Evolutionary conservation across 2,888 invertebrate genomes (phyloP), one percentile per base, ranked within the genome.

Genomic region (Calliopum simillimum): DNA sequence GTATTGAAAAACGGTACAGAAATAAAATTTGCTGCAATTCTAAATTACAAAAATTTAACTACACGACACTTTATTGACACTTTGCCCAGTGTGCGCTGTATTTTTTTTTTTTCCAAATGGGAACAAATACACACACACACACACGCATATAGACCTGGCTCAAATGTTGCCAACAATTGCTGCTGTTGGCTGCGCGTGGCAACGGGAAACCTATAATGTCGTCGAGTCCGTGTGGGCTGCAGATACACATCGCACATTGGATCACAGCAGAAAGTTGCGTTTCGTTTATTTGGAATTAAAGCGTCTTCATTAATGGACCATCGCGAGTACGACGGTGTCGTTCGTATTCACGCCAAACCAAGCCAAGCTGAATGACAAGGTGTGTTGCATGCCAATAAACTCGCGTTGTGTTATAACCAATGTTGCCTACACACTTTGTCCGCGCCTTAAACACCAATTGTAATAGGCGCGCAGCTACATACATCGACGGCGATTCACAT

Each of bases 321-420:
- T 56, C 56, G 25, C 23, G n/a, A n/a, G 21, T 8, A 12, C 14
- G 25, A 21, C 23, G 25, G 11, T 3, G 25, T 56, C 12, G 55
- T 21, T 55, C 19, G 8, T 55, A 14, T 56, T 25, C 25, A 25
- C 23, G 11, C 23, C 13, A 11, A 56, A 11, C 23, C 5, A 56
- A 56, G 56, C 56, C 4, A 19, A 56, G 25, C 14, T 12, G 19
- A 41, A 41, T 44, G 61, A 71, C 68, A 75, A 76, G 76, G 76
- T 76, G 76, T 76, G 76, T 74, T 74, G 73, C 74, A 73, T 75
- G 76, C 74, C 74, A 71, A 73, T 74, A 68, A 67, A 73, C 65
- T 74, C 71, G 73, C 55, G 68, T 11, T 13, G 49, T 16, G 13
- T 41, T 14, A 41, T 33, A n/a, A 69, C 71, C 71, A 72, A 70